Percentiles rank a stretch among this genome's conserved stretches.
Conservation (phyloP, 2,797 vertebrate species). For the Gymnoscopelus microlampas region DNA sequence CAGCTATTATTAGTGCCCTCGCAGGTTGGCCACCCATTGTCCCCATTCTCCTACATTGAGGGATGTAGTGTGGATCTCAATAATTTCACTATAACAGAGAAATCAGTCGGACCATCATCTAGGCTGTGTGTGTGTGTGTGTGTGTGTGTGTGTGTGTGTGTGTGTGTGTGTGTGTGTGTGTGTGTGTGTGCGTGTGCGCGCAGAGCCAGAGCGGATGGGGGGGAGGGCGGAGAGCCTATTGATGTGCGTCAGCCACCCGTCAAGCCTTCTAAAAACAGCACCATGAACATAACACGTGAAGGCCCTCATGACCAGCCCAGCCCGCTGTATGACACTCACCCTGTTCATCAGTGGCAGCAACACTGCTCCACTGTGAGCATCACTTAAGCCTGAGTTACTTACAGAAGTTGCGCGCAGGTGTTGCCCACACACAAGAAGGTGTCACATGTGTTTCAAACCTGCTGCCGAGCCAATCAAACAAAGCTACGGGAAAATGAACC, state of each 20-base stretch:
- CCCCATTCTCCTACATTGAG: not conserved
- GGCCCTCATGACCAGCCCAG: slow-evolving; percentile 17
- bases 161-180: not conserved
- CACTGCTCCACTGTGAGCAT: too few species aligned
- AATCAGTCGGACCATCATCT: too few species aligned
- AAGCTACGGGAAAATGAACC: too few species aligned
- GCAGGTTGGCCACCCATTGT: slow-evolving; percentile 4
- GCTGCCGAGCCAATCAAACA: too few species aligned
- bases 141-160: too few species aligned
- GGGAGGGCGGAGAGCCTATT: slow-evolving; percentile 10
- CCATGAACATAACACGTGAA: slow-evolving; percentile 27
- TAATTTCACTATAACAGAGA: not conserved
- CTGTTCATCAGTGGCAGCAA: not conserved
- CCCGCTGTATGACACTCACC: slow-evolving; percentile 10
- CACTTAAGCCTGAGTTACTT: too few species aligned
- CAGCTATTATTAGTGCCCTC: slow-evolving; percentile 24
- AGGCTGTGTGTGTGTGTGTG: slow-evolving; percentile 33
- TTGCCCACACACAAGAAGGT: too few species aligned
- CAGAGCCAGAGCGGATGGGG: slow-evolving; percentile 13
- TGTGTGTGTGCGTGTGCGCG: not conserved
- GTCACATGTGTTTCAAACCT: too few species aligned
- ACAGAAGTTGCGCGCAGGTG: too few species aligned
- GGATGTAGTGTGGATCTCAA: not conserved
- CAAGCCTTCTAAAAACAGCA: slow-evolving; percentile 66
- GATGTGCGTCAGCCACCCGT: slow-evolving; percentile 61